A percentile compares a stretch with the other conserved stretches of the same genome.
These are phyloP conservation scores for Anoplius nigerrimus DNA, from an alignment of 2,888 invertebrate genomes.

Conservation along the genomic window DNA sequence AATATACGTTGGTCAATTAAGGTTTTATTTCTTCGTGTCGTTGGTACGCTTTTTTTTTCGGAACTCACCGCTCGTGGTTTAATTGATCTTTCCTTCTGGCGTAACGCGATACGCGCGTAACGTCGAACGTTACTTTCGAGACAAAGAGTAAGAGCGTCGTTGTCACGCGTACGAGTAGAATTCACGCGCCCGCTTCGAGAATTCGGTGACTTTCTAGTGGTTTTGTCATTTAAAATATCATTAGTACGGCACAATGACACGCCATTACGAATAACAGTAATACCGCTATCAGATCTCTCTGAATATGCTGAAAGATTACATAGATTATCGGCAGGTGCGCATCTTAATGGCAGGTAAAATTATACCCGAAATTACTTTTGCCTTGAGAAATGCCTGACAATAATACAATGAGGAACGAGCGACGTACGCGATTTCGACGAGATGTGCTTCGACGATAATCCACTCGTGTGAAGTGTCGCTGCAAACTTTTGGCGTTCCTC, in stretches of 20 bases:
- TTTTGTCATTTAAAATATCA: constrained; percentile 23
- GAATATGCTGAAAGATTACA: constrained; percentile 45
- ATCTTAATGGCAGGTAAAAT: constrained; percentile 52
- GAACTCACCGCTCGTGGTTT: too few species aligned
- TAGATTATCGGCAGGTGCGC: constrained; percentile 58
- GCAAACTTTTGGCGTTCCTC: neutral
- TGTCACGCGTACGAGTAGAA: too few species aligned
- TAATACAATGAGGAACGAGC: constrained; percentile 18
- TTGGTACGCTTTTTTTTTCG: too few species aligned
- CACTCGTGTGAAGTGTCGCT: constrained; percentile 37
- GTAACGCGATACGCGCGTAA: too few species aligned
- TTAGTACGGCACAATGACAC: constrained; percentile 23
- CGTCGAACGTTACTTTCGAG: too few species aligned
- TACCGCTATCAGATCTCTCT: constrained; percentile 48
- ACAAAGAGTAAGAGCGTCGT: neutral
- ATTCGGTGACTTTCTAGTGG: neutral
- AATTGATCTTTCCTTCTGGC: too few species aligned
- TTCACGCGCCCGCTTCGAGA: neutral
- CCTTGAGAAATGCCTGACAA: constrained; percentile 35
- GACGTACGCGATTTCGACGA: constrained; percentile 16
- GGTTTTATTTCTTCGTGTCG: too few species aligned
- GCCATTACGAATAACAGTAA: constrained; percentile 31
- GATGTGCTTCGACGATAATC: constrained; percentile 40
- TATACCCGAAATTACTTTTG: constrained; percentile 50
- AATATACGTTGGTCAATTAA: too few species aligned